Evolutionary conservation across 1,140 invertebrate genomes (phyloP), one percentile per base, ranked within the genome.

Genomic region (Papilio xuthus): DNA sequence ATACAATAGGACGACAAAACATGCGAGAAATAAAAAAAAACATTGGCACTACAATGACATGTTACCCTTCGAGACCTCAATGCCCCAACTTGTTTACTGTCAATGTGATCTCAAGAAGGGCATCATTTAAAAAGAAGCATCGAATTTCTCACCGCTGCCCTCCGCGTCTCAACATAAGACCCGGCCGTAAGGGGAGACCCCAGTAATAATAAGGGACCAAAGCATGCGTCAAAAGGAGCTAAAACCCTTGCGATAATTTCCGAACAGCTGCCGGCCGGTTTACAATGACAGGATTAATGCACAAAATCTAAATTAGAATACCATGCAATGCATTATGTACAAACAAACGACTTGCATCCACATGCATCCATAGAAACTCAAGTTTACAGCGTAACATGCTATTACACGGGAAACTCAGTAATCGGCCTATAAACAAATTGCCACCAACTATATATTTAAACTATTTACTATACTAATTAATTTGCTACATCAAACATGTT

Each of bases 261-360:
- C 84, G 78, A 89, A 88, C 92, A 92, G 90, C 92, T 91, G 89
- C 90, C 85, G 67, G 78, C 70, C 63, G 78, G 69, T 80, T 86
- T 82, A 92, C 90, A 92, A 92, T 89, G 81, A 87, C 79, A 72
- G 88, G 92, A 92, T 92, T 92, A 92, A 90, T 87, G 88, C 79
- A 89, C 86, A 83, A 87, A 88, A 88, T 86, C 80, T 84, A 86
- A 88, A 89, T 89, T 88, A 90, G 85, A 87, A 88, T 83, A 79
- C 70, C 80, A 81, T 84, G 79, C 78, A 78, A 81, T 86, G 85
- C 85, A 89, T 84, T 84, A 86, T 88, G 81, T 84, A 89, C 83
- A 28, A 67, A 67, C 26, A 67, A 28, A 77, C 79, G 81, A 84
- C 85, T 87, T 86, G 82, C 81, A 85, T 84, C 82, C 80, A 56